Base-by-base conservation (phyloP, 2,797 vertebrate species). In the Centroberyx gerrardi region DNA sequence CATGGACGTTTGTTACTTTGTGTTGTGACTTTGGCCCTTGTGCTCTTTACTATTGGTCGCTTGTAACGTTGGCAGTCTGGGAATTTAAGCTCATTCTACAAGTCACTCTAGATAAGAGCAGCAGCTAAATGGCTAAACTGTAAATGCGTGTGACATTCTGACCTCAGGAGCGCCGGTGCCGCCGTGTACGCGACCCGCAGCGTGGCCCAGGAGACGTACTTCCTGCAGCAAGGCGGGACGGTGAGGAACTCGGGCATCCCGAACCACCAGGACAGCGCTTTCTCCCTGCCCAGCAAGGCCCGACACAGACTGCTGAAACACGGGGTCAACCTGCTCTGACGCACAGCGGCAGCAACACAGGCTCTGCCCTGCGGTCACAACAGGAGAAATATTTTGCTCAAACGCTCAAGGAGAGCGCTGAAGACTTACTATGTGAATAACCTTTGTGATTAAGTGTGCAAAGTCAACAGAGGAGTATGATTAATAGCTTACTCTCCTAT, bases 291-390 rank as follows among this genome's bases (percentile, higher is more conserved):
- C 0, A 85, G 90, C 94, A 98, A 95, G 87, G 97, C 97, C 82
- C 96, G 94, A 46, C 97, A 97, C 89, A 95, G 96, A 74, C 94
- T 99, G 54, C 95, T 99, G 62, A 98, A 97, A 91, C 97, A 99
- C 0, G 97, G 98, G 0, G 95, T 99, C 29, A 99, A 98, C 94
- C 87, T 99, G 63, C 95, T 98, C 2, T 98, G 93, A 96, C 0
- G 0, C 22, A 36, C 9, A 42, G 40, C 12, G 17, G 52, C 9
- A 17, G 55, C 33, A n/a, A 42, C 15, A 8, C 5, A 3, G 8
- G 15, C 53, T 36, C 17, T 33, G 22, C 22, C 22, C 60, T 28
- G 59, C 22, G 56, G 8, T 29, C 13, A 27, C 60, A 17, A 38
- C 18, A 44, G 59, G 18, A 42, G 40, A 46, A 62, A 46, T 22